Percentiles rank a stretch among this genome's conserved stretches.
These are phyloP conservation scores for Pardalotus punctatus DNA, from an alignment of 2,113 vertebrate genomes.

Conservation along the genomic window DNA sequence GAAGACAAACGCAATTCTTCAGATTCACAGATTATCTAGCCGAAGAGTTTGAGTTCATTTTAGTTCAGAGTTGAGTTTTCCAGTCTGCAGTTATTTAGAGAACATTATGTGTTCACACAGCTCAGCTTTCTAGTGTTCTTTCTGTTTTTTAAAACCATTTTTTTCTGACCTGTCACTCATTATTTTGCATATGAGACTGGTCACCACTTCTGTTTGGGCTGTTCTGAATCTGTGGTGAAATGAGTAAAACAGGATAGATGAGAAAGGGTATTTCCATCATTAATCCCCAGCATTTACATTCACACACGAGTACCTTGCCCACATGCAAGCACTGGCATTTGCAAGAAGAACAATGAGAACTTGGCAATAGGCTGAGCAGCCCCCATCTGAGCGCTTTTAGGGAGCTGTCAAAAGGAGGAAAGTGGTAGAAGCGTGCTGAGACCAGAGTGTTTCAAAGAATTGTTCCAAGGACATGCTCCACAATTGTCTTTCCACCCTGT, in stretches of 20 bases:
- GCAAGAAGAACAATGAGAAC: background rate
- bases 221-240: background rate
- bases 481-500: background rate
- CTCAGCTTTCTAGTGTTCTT: background rate
- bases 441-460: background rate
- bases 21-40: background rate
- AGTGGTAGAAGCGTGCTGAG: background rate
- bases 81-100: background rate
- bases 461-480: background rate
- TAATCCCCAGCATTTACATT: background rate
- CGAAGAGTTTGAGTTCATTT: background rate
- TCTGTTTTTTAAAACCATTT: background rate
- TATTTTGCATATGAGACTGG: background rate
- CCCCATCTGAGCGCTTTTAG: background rate
- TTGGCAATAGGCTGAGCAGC: background rate
- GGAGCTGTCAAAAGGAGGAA: conserved; percentile 1
- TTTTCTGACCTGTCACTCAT: background rate
- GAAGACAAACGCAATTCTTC: background rate
- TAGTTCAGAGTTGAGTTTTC: background rate
- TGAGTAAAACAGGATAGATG: background rate
- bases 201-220: background rate
- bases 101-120: background rate
- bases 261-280: background rate
- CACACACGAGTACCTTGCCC: background rate
- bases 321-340: background rate